Evolutionary conservation across 2,797 vertebrate species (phyloP).

Genomic region (Malurus splendens): DNA sequence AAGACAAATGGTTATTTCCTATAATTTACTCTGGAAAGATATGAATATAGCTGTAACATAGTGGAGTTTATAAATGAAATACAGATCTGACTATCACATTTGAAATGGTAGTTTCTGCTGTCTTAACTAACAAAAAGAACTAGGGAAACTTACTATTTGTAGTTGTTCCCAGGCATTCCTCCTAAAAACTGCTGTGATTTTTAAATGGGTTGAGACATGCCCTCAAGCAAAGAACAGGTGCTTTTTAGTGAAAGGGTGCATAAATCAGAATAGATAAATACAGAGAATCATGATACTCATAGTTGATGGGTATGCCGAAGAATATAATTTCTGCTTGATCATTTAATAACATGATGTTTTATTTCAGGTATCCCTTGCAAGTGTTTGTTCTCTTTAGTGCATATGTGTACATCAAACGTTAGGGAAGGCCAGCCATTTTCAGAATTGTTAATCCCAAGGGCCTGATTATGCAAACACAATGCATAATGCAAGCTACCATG

Average conservation of each 20-base stretch:
- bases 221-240: constrained; percentile 51
- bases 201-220: background rate
- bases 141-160: background rate
- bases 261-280: constrained; percentile 48
- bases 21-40: constrained; percentile 61
- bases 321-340: constrained; percentile 30
- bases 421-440: constrained; percentile 2
- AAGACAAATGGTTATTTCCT: constrained; percentile 66
- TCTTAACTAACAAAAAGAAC: constrained; percentile 44
- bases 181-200: constrained; percentile 32
- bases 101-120: constrained; percentile 11
- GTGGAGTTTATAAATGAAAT: constrained; percentile 50
- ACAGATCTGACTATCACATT: constrained; percentile 19
- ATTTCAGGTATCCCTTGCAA: constrained; percentile 19
- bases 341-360: constrained; percentile 12
- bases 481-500: constrained; percentile 50
- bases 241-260: constrained; percentile 16
- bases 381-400: constrained; percentile 11
- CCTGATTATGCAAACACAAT: constrained; percentile 59
- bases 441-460: constrained; percentile 48
- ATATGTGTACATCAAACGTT: background rate
- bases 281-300: background rate
- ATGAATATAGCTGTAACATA: constrained; percentile 16
- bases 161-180: background rate
- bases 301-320: background rate